Evolutionary conservation across 1,140 invertebrate genomes (phyloP).

Genomic region (Phymorhynchus buccinoides): DNA sequence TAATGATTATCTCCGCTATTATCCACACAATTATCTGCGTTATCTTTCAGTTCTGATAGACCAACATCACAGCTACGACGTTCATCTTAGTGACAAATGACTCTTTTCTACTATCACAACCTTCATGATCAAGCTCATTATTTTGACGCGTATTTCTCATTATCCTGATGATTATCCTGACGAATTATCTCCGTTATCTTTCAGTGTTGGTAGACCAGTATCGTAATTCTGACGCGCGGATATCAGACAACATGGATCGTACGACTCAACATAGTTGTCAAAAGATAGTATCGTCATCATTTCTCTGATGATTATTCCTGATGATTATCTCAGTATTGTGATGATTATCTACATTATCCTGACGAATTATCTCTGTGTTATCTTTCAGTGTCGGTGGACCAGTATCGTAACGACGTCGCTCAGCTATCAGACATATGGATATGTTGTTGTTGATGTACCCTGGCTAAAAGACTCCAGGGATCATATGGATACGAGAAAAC

Average conservation of each 20-base stretch:
- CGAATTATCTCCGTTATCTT: neutral
- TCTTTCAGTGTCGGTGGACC: constrained; percentile 82
- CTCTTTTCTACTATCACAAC: too few species aligned
- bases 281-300: neutral
- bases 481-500: too few species aligned
- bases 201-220: constrained; percentile 65
- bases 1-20: neutral
- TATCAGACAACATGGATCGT: constrained; percentile 92
- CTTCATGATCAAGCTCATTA: neutral
- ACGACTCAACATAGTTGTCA: constrained; percentile 88
- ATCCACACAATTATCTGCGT: neutral
- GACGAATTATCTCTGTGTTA: neutral
- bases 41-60: constrained; percentile 82
- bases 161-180: neutral
- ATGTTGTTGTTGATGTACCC: too few species aligned
- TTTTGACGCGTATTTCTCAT: constrained; percentile 76
- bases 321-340: neutral
- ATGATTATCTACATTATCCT: neutral
- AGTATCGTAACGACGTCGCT: constrained; percentile 83
- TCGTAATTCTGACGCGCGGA: constrained; percentile 86
- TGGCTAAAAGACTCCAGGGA: too few species aligned
- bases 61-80: constrained; percentile 82
- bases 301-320: neutral
- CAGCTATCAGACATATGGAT: too few species aligned
- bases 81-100: too few species aligned